phyloP scores from a whole-genome alignment of 1,140 invertebrate species.

The Anastatus disparis region DNA sequence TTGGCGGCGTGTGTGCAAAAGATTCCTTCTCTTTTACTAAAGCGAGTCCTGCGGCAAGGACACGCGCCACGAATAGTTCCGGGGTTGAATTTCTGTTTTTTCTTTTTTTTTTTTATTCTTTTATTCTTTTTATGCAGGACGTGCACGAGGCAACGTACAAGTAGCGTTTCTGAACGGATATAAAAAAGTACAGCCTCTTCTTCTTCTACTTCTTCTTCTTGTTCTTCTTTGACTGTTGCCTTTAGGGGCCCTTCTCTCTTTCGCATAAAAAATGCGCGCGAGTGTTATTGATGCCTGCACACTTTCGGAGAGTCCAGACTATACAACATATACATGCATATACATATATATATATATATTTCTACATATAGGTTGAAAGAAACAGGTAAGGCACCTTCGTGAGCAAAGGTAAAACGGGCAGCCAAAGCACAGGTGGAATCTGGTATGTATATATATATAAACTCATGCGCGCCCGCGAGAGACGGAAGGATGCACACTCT shows the following conservation, averaged over 20 bases:
- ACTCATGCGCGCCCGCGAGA: slow-evolving; percentile 42
- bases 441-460: slow-evolving; percentile 57
- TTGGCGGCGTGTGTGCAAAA: not conserved
- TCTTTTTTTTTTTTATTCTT: no score
- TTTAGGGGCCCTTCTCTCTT: not conserved
- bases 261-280: not conserved
- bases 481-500: slow-evolving; percentile 55
- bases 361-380: not conserved
- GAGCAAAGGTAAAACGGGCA: slow-evolving; percentile 47
- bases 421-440: slow-evolving; percentile 60
- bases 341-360: no score
- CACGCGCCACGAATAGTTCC: slow-evolving; percentile 39
- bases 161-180: slow-evolving; percentile 3
- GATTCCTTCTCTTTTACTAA: slow-evolving; percentile 5
- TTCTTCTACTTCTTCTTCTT: no score
- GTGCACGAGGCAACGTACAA: not conserved
- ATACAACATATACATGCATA: no score
- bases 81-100: slow-evolving; percentile 30
- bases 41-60: slow-evolving; percentile 39
- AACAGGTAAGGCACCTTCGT: slow-evolving; percentile 1
- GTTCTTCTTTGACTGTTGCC: not conserved
- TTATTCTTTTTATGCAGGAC: no score
- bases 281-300: slow-evolving; percentile 23
- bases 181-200: not conserved
- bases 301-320: not conserved